These are phyloP conservation scores for Solea solea DNA, from an alignment of 2,113 vertebrate species.

Conservation along the genomic window DNA sequence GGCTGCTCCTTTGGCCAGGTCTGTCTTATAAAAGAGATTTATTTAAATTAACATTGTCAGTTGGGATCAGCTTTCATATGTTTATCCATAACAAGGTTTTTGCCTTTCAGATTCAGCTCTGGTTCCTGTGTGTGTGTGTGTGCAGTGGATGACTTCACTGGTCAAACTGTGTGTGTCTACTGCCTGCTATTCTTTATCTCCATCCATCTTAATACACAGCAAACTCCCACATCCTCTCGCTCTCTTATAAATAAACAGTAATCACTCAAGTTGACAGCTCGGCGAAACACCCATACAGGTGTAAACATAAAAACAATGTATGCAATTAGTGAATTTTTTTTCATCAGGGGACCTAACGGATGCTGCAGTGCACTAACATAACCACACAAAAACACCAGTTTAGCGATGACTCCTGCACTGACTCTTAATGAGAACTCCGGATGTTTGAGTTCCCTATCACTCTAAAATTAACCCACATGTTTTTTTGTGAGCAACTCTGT, in stretches of 20 bases:
- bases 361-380: conserved; percentile 4
- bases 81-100: no score
- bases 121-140: no score
- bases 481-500: not conserved
- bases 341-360: conserved; percentile 15
- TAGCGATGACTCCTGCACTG: conserved; percentile 25
- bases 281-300: conserved; percentile 19
- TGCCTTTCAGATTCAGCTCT: no score
- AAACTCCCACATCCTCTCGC: not conserved
- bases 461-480: conserved; percentile 35
- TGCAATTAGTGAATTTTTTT: conserved; percentile 42
- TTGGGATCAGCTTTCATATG: no score
- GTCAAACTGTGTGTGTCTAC: not conserved
- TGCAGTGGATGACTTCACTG: no score
- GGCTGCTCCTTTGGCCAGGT: no score
- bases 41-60: no score
- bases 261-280: conserved; percentile 14
- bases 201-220: not conserved
- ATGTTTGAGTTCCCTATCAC: conserved; percentile 14
- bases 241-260: conserved; percentile 8
- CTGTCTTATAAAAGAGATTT: no score
- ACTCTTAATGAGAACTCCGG: conserved; percentile 47
- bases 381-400: conserved; percentile 1
- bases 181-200: not conserved
- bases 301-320: conserved; percentile 48